A percentile compares a stretch with the other conserved stretches of the same genome.
Evolutionary conservation across 2,888 invertebrate genomes (phyloP).

Genomic region (Branchellion lobata): DNA sequence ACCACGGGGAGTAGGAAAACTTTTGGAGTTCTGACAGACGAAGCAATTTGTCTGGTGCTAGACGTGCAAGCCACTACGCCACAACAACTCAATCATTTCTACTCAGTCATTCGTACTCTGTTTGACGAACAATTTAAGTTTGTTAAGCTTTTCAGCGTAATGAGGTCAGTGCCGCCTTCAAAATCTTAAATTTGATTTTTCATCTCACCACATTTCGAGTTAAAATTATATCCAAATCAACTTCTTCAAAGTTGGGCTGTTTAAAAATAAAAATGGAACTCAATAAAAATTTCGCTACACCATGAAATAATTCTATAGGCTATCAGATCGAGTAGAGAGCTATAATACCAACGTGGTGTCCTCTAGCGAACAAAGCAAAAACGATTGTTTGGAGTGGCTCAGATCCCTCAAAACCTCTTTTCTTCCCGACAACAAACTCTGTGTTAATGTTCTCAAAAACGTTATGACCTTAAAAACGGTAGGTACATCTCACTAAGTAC

Average conservation of each 20-base stretch:
- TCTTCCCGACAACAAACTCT: not conserved
- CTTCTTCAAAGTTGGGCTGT: too few relatives aligned
- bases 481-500: too few relatives aligned
- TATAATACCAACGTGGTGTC: not conserved
- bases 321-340: not conserved
- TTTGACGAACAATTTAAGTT: not conserved
- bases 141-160: not conserved
- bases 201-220: too few relatives aligned
- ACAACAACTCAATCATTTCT: not conserved
- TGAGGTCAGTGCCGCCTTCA: not conserved
- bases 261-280: too few relatives aligned
- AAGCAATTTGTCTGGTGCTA: constrained; percentile 58
- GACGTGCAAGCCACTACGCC: constrained; percentile 54
- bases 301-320: too few relatives aligned
- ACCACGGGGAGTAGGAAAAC: constrained; percentile 60
- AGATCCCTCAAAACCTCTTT: not conserved
- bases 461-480: not conserved
- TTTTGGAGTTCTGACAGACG: constrained; percentile 62
- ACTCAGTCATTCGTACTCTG: not conserved
- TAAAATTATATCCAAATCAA: too few relatives aligned
- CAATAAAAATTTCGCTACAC: too few relatives aligned
- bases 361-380: not conserved
- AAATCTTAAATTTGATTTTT: too few relatives aligned
- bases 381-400: not conserved
- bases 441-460: not conserved